Evolutionary conservation across 2,888 invertebrate species (phyloP).

Genomic region (Slavum lentiscoides): DNA sequence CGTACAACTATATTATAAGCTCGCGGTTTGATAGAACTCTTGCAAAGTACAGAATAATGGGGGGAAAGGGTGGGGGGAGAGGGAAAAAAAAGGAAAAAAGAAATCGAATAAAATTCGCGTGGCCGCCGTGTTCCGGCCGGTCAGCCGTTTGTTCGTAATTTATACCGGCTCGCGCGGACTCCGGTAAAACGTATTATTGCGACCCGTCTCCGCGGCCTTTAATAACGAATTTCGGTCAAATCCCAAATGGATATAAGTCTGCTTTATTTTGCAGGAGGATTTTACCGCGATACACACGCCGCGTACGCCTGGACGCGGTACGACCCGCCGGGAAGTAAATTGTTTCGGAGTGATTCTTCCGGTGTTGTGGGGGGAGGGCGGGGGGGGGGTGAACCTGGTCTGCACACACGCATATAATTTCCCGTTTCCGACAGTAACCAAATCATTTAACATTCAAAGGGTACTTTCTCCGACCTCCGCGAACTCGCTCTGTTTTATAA

Average conservation of each 20-base stretch:
- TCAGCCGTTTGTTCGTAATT: conserved; percentile 40
- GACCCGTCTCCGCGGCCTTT: conserved; percentile 13
- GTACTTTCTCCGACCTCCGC: background rate
- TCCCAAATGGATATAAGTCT: conserved; percentile 32
- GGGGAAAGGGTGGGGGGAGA: too few relatives aligned
- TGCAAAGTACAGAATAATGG: too few relatives aligned
- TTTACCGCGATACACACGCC: background rate
- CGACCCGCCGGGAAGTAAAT: background rate
- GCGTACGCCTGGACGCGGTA: background rate
- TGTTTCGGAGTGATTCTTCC: conserved; percentile 42
- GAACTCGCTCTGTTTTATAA: background rate
- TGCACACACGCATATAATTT: background rate
- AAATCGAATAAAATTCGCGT: background rate
- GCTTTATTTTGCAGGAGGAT: conserved; percentile 29
- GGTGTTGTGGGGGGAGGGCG: too few relatives aligned
- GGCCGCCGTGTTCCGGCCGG: background rate
- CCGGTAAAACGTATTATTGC: conserved; percentile 35
- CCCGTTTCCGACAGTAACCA: conserved; percentile 12
- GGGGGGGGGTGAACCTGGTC: background rate
- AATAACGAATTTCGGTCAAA: conserved; percentile 43
- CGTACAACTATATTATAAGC: too few relatives aligned
- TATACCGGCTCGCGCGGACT: conserved; percentile 14
- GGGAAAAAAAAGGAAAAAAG: background rate
- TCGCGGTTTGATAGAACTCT: too few relatives aligned
- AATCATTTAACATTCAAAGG: background rate